A percentile compares a stretch with the other conserved stretches of the same genome.
phyloP scores from a whole-genome alignment of 2,888 invertebrate genomes.

The Cerastis rubricosa region DNA sequence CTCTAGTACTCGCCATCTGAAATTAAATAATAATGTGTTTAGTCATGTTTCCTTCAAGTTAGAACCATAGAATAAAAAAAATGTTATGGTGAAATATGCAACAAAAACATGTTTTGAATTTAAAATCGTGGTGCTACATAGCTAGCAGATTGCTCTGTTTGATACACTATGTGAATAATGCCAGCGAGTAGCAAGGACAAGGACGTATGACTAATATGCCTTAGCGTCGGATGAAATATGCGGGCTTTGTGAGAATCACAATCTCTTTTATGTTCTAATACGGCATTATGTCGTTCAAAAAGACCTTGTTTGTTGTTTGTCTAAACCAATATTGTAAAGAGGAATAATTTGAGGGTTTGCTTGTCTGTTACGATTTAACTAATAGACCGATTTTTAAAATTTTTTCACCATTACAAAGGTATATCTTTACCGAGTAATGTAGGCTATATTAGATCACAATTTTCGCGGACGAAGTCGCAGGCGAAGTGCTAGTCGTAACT shows the following conservation, averaged over 20 bases:
- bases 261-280: background rate
- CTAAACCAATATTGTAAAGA: too few relatives aligned
- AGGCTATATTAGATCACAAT: too few relatives aligned
- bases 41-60: background rate
- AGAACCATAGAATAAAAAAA: background rate
- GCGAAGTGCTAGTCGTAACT: too few relatives aligned
- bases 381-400: too few relatives aligned
- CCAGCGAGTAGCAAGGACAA: slow-evolving; percentile 10
- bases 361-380: too few relatives aligned
- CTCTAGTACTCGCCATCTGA: slow-evolving; percentile 94
- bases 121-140: background rate
- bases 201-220: slow-evolving; percentile 23
- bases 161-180: slow-evolving; percentile 29
- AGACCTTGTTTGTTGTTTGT: slow-evolving; percentile 2
- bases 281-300: background rate
- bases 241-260: background rate
- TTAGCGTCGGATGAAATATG: slow-evolving; percentile 13
- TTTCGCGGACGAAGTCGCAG: too few relatives aligned
- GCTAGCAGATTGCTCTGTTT: slow-evolving; percentile 7
- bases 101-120: slow-evolving; percentile 13
- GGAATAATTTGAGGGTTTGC: too few relatives aligned
- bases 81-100: slow-evolving; percentile 13
- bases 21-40: slow-evolving; percentile 53
- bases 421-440: too few relatives aligned
- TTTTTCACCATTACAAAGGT: too few relatives aligned